Conservation (phyloP, 2,797 vertebrate species). For the Trachurus trachurus region DNA sequence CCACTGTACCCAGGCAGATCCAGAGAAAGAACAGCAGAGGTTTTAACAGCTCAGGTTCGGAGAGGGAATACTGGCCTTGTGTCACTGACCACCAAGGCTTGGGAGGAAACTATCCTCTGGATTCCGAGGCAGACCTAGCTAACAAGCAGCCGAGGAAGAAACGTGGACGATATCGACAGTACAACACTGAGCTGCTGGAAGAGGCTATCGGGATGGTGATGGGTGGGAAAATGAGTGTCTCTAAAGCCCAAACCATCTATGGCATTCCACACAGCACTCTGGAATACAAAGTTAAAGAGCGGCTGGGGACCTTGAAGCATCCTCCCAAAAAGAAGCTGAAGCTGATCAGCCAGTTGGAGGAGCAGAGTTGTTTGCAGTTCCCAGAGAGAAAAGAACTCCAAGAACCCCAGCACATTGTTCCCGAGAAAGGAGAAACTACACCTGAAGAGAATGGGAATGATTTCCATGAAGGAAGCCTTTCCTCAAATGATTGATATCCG, state of each 20-base stretch:
- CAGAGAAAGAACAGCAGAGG: slow-evolving; percentile 84
- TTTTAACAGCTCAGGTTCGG: slow-evolving; percentile 85
- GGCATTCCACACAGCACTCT: slow-evolving; percentile 99
- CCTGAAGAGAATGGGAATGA: slow-evolving; percentile 58
- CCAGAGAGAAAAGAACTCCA: slow-evolving; percentile 50
- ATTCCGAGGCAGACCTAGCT: slow-evolving; percentile 93
- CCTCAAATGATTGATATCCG: slow-evolving; percentile 65
- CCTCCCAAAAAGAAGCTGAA: slow-evolving; percentile 99
- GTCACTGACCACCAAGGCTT: slow-evolving; percentile 92
- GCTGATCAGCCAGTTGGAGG: slow-evolving; percentile 91
- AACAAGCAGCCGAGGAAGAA: slow-evolving; percentile 98
- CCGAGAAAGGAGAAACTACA: slow-evolving; percentile 52
- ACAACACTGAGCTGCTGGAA: slow-evolving; percentile 98
- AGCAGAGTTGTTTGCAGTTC: slow-evolving; percentile 61
- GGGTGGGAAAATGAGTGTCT: slow-evolving; percentile 99
- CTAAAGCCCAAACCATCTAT: slow-evolving; percentile 98
- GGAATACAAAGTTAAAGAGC: slow-evolving; percentile 99
- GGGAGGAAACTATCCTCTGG: slow-evolving; percentile 91
- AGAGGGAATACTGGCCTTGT: slow-evolving; percentile 92
- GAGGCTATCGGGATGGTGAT: slow-evolving; percentile 98
- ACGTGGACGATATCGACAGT: slow-evolving; percentile 97
- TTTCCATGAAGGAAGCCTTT: slow-evolving; percentile 53
- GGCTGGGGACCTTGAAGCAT: slow-evolving; percentile 98
- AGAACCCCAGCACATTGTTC: slow-evolving; percentile 39
- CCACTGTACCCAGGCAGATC: slow-evolving; percentile 94